These are phyloP conservation scores for Sesamia nonagrioides DNA, from an alignment of 1,140 invertebrate genomes.

Conservation along the genomic window DNA sequence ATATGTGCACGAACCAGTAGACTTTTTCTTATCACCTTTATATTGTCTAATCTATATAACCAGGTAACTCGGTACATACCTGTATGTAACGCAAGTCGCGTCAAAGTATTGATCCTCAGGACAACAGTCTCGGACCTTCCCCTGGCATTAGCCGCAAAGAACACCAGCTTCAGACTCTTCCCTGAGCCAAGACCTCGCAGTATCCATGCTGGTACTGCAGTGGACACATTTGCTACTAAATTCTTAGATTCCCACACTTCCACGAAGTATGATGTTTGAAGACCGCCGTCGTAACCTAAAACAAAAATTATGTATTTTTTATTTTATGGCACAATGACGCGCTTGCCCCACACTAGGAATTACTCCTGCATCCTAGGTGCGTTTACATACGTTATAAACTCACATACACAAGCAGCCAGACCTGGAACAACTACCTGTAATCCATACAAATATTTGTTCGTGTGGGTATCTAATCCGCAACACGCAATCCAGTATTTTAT, in stretches of 20 bases:
- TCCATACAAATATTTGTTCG: too few species aligned
- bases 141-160: conserved; percentile 90
- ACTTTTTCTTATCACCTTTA: too few species aligned
- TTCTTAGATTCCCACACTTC: conserved; percentile 88
- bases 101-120: conserved; percentile 78
- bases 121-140: conserved; percentile 88
- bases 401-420: too few species aligned
- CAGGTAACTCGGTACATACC: conserved; percentile 56
- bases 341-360: too few species aligned
- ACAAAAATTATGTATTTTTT: background rate
- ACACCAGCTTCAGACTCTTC: conserved; percentile 85
- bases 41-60: background rate
- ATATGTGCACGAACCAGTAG: too few species aligned
- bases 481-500: too few species aligned
- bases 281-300: conserved; percentile 95
- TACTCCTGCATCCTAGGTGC: too few species aligned
- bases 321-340: too few species aligned
- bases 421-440: too few species aligned
- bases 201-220: conserved; percentile 85
- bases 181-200: conserved; percentile 87
- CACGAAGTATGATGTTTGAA: conserved; percentile 94
- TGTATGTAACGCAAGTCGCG: conserved; percentile 79
- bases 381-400: too few species aligned
- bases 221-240: conserved; percentile 84
- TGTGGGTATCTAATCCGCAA: too few species aligned